Evolutionary conservation across 1,140 invertebrate genomes (phyloP), one percentile per base, ranked within the genome.

Genomic region (Leptinotarsa lineolata): DNA sequence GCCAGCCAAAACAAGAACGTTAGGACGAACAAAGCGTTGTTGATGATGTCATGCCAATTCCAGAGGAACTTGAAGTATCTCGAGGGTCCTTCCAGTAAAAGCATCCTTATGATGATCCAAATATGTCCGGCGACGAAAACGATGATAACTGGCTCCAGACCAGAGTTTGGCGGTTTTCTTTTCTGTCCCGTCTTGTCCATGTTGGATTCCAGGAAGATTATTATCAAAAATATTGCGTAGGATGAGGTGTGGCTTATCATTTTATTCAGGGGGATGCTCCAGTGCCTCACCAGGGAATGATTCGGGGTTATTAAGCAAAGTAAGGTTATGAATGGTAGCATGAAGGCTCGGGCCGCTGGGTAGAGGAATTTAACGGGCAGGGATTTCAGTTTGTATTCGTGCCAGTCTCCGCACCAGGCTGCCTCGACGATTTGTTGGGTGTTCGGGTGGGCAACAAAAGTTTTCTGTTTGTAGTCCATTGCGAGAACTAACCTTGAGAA

Each of bases 371-470:
- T 86, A 0, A 77, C 44, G 4, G 82, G 60, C 0, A 48, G 58
- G 0, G 83, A 82, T 77, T 85, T 88, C 18, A 82, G 77, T 68
- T 84, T 85, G 88, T 89, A 90, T 22, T 85, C 85, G 73, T 86
- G 82, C 86, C 88, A 90, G 39, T 87, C 84, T 0, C 86, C 88
- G 4, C 86, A 77, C 91, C 91, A 84, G 16, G 78, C 77, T 8
- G 81, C 68, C 72, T 83, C 81, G 6, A 84, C 77, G 45, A 84
- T 81, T 81, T 92, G 90, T 82, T 94, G 92, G 20, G 91, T 89
- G 78, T 92, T 91, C 0, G 91, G 88, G 83, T 93, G 91, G 2
- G 92, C 90, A 0, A 94, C 90, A 80, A 94, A 93, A 80, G 88
- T 88, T 80, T 92, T 93, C 78, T 94, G 91, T 76, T 90, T 89